Conservation (phyloP, 2,113 vertebrate species). For the Sapayoa aenigma region DNA sequence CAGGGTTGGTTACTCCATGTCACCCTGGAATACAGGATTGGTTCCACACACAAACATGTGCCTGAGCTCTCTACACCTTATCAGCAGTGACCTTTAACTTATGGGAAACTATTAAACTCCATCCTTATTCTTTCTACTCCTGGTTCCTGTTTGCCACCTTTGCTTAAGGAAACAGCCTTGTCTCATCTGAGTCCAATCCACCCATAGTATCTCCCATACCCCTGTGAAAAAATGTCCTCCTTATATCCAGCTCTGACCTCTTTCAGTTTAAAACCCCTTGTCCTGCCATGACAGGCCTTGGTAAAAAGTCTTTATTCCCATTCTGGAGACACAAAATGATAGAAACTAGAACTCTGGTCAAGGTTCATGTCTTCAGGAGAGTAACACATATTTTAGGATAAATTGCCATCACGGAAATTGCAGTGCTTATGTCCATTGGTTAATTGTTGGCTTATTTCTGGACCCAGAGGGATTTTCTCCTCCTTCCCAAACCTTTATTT, state of each 20-base stretch:
- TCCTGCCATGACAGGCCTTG: not conserved
- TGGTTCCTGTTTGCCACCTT: no score
- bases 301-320: not conserved
- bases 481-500: not conserved
- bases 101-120: no score
- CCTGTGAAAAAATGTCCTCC: not conserved
- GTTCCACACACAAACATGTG: no score
- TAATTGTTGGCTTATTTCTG: not conserved
- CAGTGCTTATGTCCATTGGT: not conserved
- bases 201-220: no score
- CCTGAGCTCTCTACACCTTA: no score
- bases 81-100: no score
- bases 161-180: no score
- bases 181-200: no score
- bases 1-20: no score
- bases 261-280: not conserved
- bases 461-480: not conserved
- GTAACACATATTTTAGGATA: not conserved
- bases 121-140: no score
- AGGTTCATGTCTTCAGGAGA: not conserved
- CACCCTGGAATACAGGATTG: no score
- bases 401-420: not conserved
- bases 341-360: no score
- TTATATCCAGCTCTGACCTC: not conserved
- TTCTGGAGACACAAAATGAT: not conserved